Evolutionary conservation across 2,113 vertebrate genomes (phyloP).

Genomic region (Climacteris rufus): DNA sequence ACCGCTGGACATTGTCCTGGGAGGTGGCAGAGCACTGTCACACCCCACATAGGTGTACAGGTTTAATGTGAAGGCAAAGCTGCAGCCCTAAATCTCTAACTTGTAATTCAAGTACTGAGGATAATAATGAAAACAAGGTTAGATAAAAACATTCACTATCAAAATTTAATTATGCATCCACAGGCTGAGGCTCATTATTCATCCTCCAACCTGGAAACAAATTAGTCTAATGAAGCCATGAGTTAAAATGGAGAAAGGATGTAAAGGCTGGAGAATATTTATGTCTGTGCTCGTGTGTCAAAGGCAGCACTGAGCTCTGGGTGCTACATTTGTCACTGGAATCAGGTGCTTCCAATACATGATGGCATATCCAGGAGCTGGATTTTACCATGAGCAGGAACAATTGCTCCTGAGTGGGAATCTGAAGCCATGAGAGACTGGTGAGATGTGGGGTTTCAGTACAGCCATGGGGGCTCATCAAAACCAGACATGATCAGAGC

Average conservation of each 20-base stretch:
- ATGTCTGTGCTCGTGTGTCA: neutral
- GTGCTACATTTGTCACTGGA: neutral
- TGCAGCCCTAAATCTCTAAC: neutral
- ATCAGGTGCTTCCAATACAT: neutral
- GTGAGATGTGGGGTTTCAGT: neutral
- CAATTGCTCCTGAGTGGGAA: neutral
- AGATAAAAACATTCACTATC: slow-evolving; percentile 50
- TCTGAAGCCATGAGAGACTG: neutral
- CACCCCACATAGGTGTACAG: neutral
- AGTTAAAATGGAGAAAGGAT: slow-evolving; percentile 41
- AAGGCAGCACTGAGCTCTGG: neutral
- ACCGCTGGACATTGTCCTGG: neutral
- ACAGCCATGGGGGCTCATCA: neutral
- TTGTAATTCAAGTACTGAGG: slow-evolving; percentile 1
- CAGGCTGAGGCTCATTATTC: slow-evolving; percentile 51
- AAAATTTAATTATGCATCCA: slow-evolving; percentile 54
- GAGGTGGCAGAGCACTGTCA: neutral
- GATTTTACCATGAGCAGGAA: neutral
- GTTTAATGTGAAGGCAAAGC: neutral
- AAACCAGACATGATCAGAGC: neutral
- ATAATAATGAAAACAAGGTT: slow-evolving; percentile 45
- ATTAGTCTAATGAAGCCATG: slow-evolving; percentile 51
- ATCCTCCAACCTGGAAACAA: slow-evolving; percentile 55
- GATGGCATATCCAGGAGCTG: neutral
- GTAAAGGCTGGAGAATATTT: slow-evolving; percentile 12